Conservation (phyloP, 1,140 invertebrate species). For the Scaptodrosophila lebanonensis region DNA sequence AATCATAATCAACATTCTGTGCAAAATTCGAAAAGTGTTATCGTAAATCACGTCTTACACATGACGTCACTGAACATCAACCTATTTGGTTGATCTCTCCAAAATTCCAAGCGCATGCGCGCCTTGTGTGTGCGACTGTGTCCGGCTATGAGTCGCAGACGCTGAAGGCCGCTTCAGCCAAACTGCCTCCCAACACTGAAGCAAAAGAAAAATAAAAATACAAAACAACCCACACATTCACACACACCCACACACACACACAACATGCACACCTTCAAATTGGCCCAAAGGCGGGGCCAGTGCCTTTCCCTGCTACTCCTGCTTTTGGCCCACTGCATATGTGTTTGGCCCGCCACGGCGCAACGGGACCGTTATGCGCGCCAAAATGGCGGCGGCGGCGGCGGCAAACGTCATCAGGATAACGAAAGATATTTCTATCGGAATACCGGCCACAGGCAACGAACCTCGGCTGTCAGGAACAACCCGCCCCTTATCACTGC, state of each 20-base stretch:
- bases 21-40: conserved; percentile 13
- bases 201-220: no score
- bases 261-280: conserved; percentile 24
- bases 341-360: conserved; percentile 52
- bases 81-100: no score
- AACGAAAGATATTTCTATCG: conserved; percentile 15
- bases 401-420: conserved; percentile 33
- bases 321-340: conserved; percentile 40
- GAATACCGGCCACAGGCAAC: conserved; percentile 3
- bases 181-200: no score
- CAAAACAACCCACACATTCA: conserved; percentile 3
- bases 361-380: conserved; percentile 49
- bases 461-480: not conserved
- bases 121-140: no score
- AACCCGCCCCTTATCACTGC: not conserved
- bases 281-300: conserved; percentile 31
- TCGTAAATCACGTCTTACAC: conserved; percentile 1
- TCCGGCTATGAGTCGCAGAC: no score
- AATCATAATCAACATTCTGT: not conserved
- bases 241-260: not conserved
- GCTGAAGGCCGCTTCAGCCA: no score
- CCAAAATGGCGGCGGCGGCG: conserved; percentile 22
- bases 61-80: conserved; percentile 49
- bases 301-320: conserved; percentile 45
- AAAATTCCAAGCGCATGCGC: no score